Conservation (phyloP, 2,888 invertebrate species). For the Liopterus haemorrhoidalis region DNA sequence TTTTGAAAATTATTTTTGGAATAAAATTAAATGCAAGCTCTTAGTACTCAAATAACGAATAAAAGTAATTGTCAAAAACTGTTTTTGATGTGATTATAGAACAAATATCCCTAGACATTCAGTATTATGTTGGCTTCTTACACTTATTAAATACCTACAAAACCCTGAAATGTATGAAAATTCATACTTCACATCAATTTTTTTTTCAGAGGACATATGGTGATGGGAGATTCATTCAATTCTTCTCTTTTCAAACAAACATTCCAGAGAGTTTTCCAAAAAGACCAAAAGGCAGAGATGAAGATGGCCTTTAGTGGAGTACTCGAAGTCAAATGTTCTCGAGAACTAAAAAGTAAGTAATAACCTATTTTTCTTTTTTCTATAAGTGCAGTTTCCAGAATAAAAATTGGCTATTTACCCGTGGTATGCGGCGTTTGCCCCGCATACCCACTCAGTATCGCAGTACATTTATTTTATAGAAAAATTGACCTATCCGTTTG, state of each 20-base stretch:
- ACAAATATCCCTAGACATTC: too few relatives aligned
- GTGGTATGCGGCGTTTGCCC: too few relatives aligned
- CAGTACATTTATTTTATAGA: too few relatives aligned
- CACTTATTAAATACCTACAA: slow-evolving; percentile 4
- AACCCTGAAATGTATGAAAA: neutral
- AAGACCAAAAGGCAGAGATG: slow-evolving; percentile 81
- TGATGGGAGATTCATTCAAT: slow-evolving; percentile 99
- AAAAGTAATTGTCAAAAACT: too few relatives aligned
- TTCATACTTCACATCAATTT: slow-evolving; percentile 16
- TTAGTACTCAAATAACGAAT: too few relatives aligned
- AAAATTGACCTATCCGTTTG: too few relatives aligned
- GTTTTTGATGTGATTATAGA: too few relatives aligned
- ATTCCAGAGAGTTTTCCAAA: slow-evolving; percentile 96
- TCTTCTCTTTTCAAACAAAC: slow-evolving; percentile 99
- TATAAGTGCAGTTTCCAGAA: neutral
- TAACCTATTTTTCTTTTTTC: neutral
- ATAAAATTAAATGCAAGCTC: too few relatives aligned
- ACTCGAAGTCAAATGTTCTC: slow-evolving; percentile 92
- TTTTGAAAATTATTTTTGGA: too few relatives aligned
- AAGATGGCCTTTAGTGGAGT: slow-evolving; percentile 99
- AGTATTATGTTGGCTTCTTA: neutral
- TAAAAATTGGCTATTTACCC: too few relatives aligned
- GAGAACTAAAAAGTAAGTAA: slow-evolving; percentile 76
- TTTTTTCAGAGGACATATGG: slow-evolving; percentile 84
- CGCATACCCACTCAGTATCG: too few relatives aligned